These are phyloP conservation scores for Motacilla alba DNA, from an alignment of 2,113 vertebrate genomes.

Conservation along the genomic window DNA sequence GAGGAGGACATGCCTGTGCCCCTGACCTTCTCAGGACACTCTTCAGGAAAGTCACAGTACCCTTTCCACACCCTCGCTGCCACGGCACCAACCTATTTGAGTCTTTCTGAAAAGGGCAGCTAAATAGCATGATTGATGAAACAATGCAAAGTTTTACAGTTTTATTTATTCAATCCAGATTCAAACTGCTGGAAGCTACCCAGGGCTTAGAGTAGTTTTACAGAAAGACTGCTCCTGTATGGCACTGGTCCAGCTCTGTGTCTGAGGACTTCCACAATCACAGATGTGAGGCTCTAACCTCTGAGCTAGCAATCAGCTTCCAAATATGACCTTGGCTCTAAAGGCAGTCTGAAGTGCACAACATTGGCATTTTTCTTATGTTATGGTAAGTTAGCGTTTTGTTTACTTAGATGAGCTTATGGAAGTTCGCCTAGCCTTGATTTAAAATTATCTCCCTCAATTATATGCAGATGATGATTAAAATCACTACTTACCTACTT, in stretches of 20 bases:
- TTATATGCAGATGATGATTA: neutral
- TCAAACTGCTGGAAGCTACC: rapidly evolving
- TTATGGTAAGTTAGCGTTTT: neutral
- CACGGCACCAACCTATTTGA: neutral
- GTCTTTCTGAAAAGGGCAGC: neutral
- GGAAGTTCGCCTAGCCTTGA: neutral
- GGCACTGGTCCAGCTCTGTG: neutral
- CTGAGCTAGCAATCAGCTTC: neutral
- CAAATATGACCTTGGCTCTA: neutral
- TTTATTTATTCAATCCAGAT: neutral
- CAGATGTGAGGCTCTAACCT: neutral
- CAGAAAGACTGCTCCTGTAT: neutral
- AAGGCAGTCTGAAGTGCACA: neutral
- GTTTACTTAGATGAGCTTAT: neutral
- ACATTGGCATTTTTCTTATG: neutral
- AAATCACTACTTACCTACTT: neutral
- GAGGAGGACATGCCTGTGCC: neutral
- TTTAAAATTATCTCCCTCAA: neutral
- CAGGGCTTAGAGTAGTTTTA: neutral
- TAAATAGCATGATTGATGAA: neutral
- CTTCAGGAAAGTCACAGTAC: neutral
- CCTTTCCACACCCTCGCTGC: neutral
- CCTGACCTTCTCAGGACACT: neutral
- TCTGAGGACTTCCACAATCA: neutral
- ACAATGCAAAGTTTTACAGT: neutral